phyloP scores from a whole-genome alignment of 1,140 invertebrate species.

The Drosophila littoralis region DNA sequence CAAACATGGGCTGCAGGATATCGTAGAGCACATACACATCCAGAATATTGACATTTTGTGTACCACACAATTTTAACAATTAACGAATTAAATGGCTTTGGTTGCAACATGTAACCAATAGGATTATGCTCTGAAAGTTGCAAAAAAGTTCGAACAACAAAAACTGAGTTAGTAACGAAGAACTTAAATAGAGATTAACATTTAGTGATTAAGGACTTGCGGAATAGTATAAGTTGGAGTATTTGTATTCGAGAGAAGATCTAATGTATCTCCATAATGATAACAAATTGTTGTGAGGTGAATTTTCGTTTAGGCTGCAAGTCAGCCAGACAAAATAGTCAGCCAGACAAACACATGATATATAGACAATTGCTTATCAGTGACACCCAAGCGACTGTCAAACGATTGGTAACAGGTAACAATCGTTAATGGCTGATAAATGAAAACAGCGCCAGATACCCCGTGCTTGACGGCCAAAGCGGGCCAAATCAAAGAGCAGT shows the following conservation, averaged over 20 bases:
- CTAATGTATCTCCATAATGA: neutral
- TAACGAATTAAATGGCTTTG: too few relatives aligned
- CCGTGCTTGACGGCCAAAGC: constrained; percentile 1
- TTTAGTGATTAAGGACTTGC: too few relatives aligned
- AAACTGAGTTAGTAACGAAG: too few relatives aligned
- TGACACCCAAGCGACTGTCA: constrained; percentile 39
- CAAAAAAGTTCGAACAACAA: too few relatives aligned
- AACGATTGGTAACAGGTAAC: constrained; percentile 48
- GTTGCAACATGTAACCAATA: neutral
- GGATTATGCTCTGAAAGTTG: too few relatives aligned
- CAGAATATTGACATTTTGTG: too few relatives aligned
- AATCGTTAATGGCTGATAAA: constrained; percentile 70
- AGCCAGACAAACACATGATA: constrained; percentile 11
- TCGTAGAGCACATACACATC: too few relatives aligned
- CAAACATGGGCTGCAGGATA: too few relatives aligned
- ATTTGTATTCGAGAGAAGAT: neutral
- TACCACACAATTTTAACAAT: too few relatives aligned
- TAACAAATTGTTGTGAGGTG: neutral
- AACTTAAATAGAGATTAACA: too few relatives aligned
- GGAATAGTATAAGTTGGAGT: neutral
- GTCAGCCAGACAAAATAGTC: constrained; percentile 9
- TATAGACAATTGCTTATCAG: constrained; percentile 66
- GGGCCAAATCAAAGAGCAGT: constrained; percentile 15
- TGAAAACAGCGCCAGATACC: constrained; percentile 35
- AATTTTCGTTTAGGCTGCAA: neutral